Conservation (phyloP, 2,113 vertebrate species). For the Ranitomeya imitator region DNA sequence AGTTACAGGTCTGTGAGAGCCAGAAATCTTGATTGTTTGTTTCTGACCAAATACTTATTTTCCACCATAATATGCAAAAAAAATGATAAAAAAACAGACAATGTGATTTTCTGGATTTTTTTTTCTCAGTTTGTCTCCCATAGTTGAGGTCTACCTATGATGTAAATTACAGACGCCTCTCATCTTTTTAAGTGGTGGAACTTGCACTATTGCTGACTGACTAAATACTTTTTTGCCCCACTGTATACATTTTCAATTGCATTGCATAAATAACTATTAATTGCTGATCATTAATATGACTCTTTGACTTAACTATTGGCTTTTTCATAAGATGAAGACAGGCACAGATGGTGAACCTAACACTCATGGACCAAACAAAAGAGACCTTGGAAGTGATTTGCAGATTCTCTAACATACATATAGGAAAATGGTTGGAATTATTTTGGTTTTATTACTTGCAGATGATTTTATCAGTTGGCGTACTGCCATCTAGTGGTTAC, state of each 20-base stretch:
- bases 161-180: too few species aligned
- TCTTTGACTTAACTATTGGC: not conserved
- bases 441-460: constrained; percentile 22
- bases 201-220: too few species aligned
- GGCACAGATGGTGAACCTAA: not conserved
- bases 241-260: not conserved
- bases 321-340: not conserved
- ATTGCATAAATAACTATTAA: not conserved
- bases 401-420: constrained; percentile 9
- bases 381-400: constrained; percentile 10
- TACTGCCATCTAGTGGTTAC: constrained; percentile 20
- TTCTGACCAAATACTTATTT: too few species aligned
- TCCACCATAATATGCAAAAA: too few species aligned
- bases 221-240: too few species aligned
- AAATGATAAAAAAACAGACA: too few species aligned
- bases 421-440: not conserved
- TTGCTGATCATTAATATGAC: not conserved
- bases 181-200: too few species aligned
- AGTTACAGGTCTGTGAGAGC: too few species aligned
- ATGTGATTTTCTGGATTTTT: too few species aligned
- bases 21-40: too few species aligned
- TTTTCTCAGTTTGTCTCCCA: too few species aligned
- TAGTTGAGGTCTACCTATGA: too few species aligned
- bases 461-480: constrained; percentile 3
- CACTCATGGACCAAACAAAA: not conserved